phyloP scores from a whole-genome alignment of 2,113 vertebrate genomes.

The Oryctolagus cuniculus region DNA sequence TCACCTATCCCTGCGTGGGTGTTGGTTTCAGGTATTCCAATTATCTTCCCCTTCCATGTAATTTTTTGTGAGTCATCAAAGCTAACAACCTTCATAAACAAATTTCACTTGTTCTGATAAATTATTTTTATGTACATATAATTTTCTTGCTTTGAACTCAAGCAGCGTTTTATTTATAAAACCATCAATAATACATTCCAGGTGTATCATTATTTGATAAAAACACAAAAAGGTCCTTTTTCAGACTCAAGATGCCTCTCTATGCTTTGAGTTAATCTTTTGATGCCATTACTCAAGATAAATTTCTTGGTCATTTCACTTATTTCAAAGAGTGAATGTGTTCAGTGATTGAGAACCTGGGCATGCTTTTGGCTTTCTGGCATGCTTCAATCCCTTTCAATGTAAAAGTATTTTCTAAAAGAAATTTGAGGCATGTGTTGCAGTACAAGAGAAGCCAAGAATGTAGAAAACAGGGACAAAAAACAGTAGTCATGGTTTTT shows the following conservation, averaged over 20 bases:
- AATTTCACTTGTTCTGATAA: constrained; percentile 34
- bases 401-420: constrained; percentile 3
- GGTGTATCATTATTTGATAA: constrained; percentile 25
- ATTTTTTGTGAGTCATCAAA: constrained; percentile 56
- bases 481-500: neutral
- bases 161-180: constrained; percentile 33
- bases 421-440: neutral
- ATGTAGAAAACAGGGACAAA: neutral
- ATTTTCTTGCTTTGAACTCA: neutral
- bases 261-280: neutral
- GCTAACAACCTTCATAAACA: constrained; percentile 52
- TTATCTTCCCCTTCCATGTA: constrained; percentile 28
- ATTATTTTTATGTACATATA: neutral
- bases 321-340: neutral
- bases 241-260: neutral
- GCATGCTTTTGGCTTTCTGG: neutral
- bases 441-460: neutral
- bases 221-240: neutral
- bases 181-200: constrained; percentile 3
- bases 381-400: neutral
- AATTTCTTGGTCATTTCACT: neutral
- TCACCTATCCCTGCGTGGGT: neutral
- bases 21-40: constrained; percentile 66
- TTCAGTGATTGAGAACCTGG: neutral
- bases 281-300: neutral